Conservation (phyloP, 2,797 vertebrate species). For the Pseudopleuronectes americanus region DNA sequence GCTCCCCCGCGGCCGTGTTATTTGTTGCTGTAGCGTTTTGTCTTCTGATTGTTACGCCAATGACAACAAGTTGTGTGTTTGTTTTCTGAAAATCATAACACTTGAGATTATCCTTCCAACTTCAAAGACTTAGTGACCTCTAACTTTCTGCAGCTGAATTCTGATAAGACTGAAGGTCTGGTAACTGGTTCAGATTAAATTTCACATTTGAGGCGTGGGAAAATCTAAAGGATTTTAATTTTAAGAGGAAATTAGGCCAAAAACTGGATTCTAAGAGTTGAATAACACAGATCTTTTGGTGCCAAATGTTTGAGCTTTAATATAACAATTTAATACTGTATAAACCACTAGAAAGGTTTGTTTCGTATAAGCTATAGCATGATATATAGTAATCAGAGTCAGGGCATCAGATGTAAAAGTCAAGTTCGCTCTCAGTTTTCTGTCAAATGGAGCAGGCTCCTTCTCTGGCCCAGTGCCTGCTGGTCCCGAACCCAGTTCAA, state of each 20-base stretch:
- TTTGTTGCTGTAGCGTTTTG: too few relatives aligned
- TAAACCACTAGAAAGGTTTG: not conserved
- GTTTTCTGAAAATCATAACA: not conserved
- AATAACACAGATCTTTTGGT: not conserved
- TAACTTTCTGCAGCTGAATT: not conserved
- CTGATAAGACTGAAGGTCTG: not conserved
- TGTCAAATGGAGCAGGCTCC: constrained; percentile 49
- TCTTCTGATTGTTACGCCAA: too few relatives aligned
- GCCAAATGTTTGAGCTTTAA: not conserved
- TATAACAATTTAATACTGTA: not conserved
- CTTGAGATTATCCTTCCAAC: not conserved
- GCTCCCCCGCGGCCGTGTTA: too few relatives aligned
- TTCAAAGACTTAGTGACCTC: not conserved
- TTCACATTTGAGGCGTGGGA: not conserved
- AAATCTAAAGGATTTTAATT: not conserved
- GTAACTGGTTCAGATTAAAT: not conserved
- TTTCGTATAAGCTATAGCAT: not conserved
- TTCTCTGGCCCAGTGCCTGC: constrained; percentile 48
- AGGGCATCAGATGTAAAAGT: constrained; percentile 11
- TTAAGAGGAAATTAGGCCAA: not conserved
- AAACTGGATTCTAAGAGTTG: not conserved
- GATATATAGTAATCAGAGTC: not conserved
- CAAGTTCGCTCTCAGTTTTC: constrained; percentile 13
- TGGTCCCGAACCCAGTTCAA: constrained; percentile 49
- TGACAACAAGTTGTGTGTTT: too few relatives aligned